phyloP scores from a whole-genome alignment of 2,888 invertebrate genomes.

The Mayetiola destructor region DNA sequence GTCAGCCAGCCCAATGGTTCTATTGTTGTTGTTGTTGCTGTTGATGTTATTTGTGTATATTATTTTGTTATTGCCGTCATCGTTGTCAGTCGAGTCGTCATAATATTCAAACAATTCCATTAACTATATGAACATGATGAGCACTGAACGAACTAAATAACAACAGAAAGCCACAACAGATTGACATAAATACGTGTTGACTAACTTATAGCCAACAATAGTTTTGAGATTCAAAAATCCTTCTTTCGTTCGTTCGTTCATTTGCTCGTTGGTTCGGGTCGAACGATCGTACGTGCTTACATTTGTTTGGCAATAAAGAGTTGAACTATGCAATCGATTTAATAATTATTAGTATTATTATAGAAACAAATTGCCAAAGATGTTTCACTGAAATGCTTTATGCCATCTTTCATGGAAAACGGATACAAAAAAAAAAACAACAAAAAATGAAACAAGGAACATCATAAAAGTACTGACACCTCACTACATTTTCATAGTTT shows the following conservation, averaged over 20 bases:
- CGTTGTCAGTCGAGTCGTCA: constrained; percentile 2
- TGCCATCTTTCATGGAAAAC: no score
- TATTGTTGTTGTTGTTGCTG: no score
- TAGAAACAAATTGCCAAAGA: no score
- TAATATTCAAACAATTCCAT: constrained; percentile 9
- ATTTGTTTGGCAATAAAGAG: no score
- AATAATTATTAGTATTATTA: neutral
- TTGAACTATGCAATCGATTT: neutral
- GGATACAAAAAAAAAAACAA: neutral
- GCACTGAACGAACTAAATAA: neutral
- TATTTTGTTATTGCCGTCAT: neutral
- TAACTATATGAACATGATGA: neutral
- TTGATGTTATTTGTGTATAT: no score
- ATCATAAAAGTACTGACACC: constrained; percentile 7
- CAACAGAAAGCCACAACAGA: constrained; percentile 2
- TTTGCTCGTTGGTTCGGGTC: neutral
- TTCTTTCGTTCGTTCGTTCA: neutral
- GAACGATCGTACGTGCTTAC: neutral
- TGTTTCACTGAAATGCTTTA: no score
- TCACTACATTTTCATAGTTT: constrained; percentile 1
- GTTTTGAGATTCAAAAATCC: no score
- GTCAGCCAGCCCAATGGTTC: no score
- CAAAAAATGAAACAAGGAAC: constrained; percentile 2
- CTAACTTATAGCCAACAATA: neutral
- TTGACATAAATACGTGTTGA: constrained; percentile 7